phyloP scores from a whole-genome alignment of 1,140 invertebrate species.

The Teleopsis dalmanni region DNA sequence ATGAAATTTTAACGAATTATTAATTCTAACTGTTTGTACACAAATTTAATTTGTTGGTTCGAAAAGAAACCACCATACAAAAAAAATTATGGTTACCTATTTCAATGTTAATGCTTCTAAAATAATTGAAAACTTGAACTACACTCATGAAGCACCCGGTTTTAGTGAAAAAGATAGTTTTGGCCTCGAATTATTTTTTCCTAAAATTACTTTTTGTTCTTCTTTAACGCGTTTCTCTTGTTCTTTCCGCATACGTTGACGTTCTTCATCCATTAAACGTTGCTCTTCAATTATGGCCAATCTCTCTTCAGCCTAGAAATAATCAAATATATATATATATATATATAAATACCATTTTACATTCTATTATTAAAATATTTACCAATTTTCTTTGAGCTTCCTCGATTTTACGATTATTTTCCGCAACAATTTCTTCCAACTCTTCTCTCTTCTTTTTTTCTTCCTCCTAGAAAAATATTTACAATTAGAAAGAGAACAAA shows the following conservation, averaged over 20 bases:
- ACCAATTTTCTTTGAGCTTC: conserved; percentile 94
- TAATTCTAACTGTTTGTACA: too few species aligned
- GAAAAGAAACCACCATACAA: too few species aligned
- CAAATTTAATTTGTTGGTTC: too few species aligned
- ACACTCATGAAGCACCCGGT: conserved; percentile 58
- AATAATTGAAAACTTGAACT: too few species aligned
- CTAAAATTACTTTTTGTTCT: conserved; percentile 93
- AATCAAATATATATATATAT: conserved; percentile 3
- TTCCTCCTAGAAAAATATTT: conserved; percentile 77
- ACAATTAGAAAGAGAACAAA: too few species aligned
- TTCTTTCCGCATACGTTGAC: conserved; percentile 84
- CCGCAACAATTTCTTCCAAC: conserved; percentile 91
- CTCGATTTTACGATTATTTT: conserved; percentile 96
- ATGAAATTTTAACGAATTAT: too few species aligned
- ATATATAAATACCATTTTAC: conserved; percentile 89
- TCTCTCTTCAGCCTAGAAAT: conserved; percentile 82
- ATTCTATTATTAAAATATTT: conserved; percentile 64
- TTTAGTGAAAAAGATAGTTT: conserved; percentile 89
- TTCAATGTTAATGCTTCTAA: too few species aligned
- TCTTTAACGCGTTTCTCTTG: conserved; percentile 85
- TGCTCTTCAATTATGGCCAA: conserved; percentile 95
- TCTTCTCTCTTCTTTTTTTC: conserved; percentile 90
- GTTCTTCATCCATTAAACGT: conserved; percentile 89
- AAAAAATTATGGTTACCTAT: too few species aligned
- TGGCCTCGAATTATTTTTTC: conserved; percentile 93